Evolutionary conservation across 2,113 vertebrate genomes (phyloP), one percentile per base, ranked within the genome.

Genomic region (Coptodon rendalli): DNA sequence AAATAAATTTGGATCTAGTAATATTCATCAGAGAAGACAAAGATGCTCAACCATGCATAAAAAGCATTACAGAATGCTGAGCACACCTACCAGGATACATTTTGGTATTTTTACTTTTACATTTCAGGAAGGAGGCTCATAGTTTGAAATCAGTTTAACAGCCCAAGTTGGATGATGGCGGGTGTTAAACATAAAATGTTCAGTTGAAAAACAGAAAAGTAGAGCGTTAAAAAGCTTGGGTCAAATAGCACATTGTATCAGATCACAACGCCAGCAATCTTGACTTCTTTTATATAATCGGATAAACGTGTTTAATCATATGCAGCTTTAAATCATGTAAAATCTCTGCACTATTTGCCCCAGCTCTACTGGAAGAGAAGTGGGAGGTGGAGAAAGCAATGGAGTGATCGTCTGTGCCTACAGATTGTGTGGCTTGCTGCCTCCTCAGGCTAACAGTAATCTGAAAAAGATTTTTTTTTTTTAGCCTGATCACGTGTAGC

Each of bases 51-150:
- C 76, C 81, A 76, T 66, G 86, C 87, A 87, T 73, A 56, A 34
- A 40, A 63, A 78, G 48, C 76, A 87, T 81, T 80, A 82, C 19
- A 71, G 52, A 81, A 80, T 89, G 31, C 31, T 84, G 53, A 40
- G 38, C 16, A 73, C 34, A 17, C 31, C 52, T 48, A n/a, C 10
- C 71, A 63, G 29, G 36, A 40, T 59, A 34, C 19, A 13, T 19
- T 6, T 53, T 36, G 63, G 63, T 12, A 34, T 9, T 56, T 81
- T 56, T 78, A 53, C 22, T 73, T 73, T 73, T 73, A 9, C 16
- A 85, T 52, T 90, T 90, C 89, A 92, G 92, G 92, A 84, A 93
- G 94, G 93, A 95, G 85, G 91, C 92, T 92, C 93, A 83, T 56
- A 81, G 83, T 73, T 59, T n/a, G 56, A 81, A 71, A 59, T 81